Evolutionary conservation across 2,113 vertebrate species (phyloP), one percentile per base, ranked within the genome.

Genomic region (Genyomyrus donnyi): DNA sequence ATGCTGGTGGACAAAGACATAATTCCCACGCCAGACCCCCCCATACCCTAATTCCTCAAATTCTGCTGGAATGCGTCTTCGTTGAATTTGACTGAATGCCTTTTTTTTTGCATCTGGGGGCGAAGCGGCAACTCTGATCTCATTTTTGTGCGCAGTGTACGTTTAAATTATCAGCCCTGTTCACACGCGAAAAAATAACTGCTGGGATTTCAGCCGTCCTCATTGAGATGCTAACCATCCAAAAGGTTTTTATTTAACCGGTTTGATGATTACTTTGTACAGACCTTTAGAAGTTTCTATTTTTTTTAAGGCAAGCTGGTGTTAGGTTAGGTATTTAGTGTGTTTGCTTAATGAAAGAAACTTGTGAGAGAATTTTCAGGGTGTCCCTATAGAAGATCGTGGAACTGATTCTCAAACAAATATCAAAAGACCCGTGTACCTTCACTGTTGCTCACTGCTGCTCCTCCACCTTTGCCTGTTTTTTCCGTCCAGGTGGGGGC

Each of bases 211-310:
- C 24, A 50, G 48, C 10, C 45, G 24, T 6, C 24, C 46, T 85
- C 84, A 86, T n/a, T 49, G 83, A 85, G 83, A 85, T 85, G 45
- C 84, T 13, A 27, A 86, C 45, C 84, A 86, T 49, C n/a, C n/a
- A 2, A 49, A 86, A 86, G 24, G 84, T 86, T 27, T 49, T 80
- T 89, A 50, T 83, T 84, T 45, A 80, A 80, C 35, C 74, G 31
- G 74, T 80, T 80, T 80, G 74, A 80, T 80, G 74, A 80, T 80
- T 80, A 80, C 35, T 80, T 80, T 39, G 35, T 17, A 42, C 35
- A 80, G 35, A 42, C 35, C 74, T 80, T 80, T 80, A 42, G 74
- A 42, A 80, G 74, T 42, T 80, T 19, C 31, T 80, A 19, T 52
- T 35, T 77, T 74, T 77, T 35, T 35, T 27, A 39, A 39, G 5